Percentiles rank a stretch among this genome's conserved stretches.
Evolutionary conservation across 2,888 invertebrate species (phyloP).

Genomic region (Autographa gamma): DNA sequence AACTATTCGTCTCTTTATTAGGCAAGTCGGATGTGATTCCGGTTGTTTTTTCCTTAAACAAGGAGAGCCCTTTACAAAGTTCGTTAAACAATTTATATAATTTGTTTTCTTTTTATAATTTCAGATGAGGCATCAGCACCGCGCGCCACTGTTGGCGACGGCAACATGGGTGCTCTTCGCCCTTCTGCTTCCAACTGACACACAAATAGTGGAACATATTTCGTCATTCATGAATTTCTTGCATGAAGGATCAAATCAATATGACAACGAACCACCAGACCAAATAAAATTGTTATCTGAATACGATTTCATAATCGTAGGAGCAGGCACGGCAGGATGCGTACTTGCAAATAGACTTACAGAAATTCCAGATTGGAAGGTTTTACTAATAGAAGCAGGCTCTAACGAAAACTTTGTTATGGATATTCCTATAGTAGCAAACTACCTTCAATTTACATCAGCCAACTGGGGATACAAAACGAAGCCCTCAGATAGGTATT

Average conservation of each 20-base stretch:
- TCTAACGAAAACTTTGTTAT: slow-evolving; percentile 91
- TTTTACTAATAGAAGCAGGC: slow-evolving; percentile 93
- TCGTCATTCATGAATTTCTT: slow-evolving; percentile 87
- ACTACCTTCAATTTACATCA: slow-evolving; percentile 91
- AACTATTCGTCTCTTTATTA: slow-evolving; percentile 21
- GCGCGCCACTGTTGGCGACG: slow-evolving; percentile 65
- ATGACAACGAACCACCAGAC: slow-evolving; percentile 88
- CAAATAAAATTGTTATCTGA: slow-evolving; percentile 84
- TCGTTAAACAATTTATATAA: background rate
- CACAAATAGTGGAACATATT: slow-evolving; percentile 77
- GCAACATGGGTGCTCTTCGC: slow-evolving; percentile 70
- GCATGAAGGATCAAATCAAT: slow-evolving; percentile 86
- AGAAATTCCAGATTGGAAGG: slow-evolving; percentile 91
- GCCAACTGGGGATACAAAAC: slow-evolving; percentile 95
- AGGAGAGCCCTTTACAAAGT: background rate
- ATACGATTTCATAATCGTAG: slow-evolving; percentile 94
- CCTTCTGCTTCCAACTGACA: slow-evolving; percentile 67
- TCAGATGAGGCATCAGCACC: slow-evolving; percentile 79
- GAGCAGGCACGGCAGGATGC: slow-evolving; percentile 95
- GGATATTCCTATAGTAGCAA: slow-evolving; percentile 93
- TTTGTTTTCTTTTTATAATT: slow-evolving; percentile 53
- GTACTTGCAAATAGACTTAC: slow-evolving; percentile 92
- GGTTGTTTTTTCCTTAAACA: background rate
- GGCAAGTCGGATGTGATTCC: slow-evolving; percentile 24
- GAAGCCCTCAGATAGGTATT: slow-evolving; percentile 92